These are phyloP conservation scores for Melanotaenia maccullochi DNA, from an alignment of 2,797 vertebrate genomes.

Conservation along the genomic window DNA sequence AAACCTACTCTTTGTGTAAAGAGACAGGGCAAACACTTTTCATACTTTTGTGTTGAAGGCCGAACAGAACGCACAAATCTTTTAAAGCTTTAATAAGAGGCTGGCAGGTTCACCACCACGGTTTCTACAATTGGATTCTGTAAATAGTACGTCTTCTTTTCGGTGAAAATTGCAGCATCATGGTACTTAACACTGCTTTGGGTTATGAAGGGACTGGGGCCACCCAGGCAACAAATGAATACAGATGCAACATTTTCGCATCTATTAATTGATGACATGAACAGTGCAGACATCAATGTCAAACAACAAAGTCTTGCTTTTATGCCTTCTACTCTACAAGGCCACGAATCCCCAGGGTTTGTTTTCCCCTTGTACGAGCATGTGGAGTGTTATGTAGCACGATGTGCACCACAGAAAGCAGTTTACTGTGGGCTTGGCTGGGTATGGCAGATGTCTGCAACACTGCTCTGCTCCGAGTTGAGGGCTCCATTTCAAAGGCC, in stretches of 20 bases:
- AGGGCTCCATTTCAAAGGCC: slow-evolving; percentile 83
- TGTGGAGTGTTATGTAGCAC: slow-evolving; percentile 56
- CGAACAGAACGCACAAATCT: slow-evolving; percentile 7
- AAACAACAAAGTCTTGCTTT: slow-evolving; percentile 47
- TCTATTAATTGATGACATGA: slow-evolving; percentile 26
- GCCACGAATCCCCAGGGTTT: slow-evolving; percentile 64
- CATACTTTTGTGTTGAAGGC: background rate
- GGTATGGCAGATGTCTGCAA: slow-evolving; percentile 84
- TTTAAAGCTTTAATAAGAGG: slow-evolving; percentile 11
- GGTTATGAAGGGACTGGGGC: slow-evolving; percentile 5
- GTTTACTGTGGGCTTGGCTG: slow-evolving; percentile 78
- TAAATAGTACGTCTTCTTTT: slow-evolving; percentile 15
- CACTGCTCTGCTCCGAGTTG: slow-evolving; percentile 73
- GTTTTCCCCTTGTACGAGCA: slow-evolving; percentile 35
- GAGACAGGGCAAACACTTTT: slow-evolving; percentile 25
- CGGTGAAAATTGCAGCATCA: slow-evolving; percentile 3
- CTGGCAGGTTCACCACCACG: background rate
- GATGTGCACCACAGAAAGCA: slow-evolving; percentile 63
- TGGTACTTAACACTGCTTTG: background rate
- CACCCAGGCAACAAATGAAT: slow-evolving; percentile 28
- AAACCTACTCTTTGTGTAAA: slow-evolving; percentile 30
- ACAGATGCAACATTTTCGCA: slow-evolving; percentile 25
- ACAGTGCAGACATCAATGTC: slow-evolving; percentile 22
- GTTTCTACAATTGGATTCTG: slow-evolving; percentile 1
- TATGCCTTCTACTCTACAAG: slow-evolving; percentile 30